phyloP scores from a whole-genome alignment of 2,797 vertebrate species.

The Monodelphis domestica region DNA sequence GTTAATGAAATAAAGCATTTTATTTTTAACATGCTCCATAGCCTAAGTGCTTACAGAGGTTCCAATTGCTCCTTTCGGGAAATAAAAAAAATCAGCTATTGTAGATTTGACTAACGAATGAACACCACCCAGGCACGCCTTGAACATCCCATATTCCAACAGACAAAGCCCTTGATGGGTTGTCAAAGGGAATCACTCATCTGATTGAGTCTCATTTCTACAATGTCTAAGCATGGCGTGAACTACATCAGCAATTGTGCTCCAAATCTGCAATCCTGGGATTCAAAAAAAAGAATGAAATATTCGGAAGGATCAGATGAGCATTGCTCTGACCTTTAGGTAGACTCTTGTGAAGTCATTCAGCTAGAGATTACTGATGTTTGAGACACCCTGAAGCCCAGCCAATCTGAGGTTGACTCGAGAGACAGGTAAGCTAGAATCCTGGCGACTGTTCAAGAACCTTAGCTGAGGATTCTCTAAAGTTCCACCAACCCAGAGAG shows the following conservation, averaged over 20 bases:
- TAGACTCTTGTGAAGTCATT: neutral
- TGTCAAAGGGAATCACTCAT: too few species aligned
- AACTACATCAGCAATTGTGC: neutral
- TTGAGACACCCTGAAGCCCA: neutral
- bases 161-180: neutral
- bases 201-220: too few species aligned
- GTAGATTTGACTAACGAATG: neutral
- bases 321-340: neutral
- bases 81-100: too few species aligned
- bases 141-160: neutral
- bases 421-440: too few species aligned
- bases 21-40: too few species aligned
- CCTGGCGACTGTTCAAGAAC: too few species aligned
- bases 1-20: too few species aligned
- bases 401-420: neutral
- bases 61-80: too few species aligned
- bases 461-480: too few species aligned
- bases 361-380: neutral
- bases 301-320: neutral
- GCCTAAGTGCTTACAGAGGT: too few species aligned
- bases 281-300: neutral
- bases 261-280: neutral
- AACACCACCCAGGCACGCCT: neutral
- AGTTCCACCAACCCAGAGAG: too few species aligned
- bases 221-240: neutral